Percentiles rank a stretch among this genome's conserved stretches.
These are phyloP conservation scores for Micoletzkya japonica DNA, from an alignment of 2,888 invertebrate genomes.

Conservation along the genomic window DNA sequence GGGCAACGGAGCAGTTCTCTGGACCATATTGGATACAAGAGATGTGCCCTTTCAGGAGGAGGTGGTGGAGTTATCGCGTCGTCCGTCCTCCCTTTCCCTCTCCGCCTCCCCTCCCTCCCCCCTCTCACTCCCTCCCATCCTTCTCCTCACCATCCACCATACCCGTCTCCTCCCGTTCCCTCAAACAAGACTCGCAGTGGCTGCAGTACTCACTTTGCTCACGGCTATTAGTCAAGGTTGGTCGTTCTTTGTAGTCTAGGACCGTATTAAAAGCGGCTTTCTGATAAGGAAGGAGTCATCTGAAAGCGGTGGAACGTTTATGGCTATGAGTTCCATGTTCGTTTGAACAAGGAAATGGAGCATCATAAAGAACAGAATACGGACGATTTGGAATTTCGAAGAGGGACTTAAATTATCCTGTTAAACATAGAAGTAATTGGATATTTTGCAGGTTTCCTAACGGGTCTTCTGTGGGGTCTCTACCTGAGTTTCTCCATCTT, in stretches of 20 bases:
- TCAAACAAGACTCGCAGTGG: slow-evolving; percentile 38
- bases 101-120: no score
- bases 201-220: slow-evolving; percentile 41
- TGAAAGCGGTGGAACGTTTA: no score
- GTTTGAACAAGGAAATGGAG: not conserved
- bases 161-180: slow-evolving; percentile 43
- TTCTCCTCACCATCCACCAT: slow-evolving; percentile 6
- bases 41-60: no score
- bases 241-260: not conserved
- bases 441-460: slow-evolving; percentile 41
- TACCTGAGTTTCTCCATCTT: slow-evolving; percentile 53
- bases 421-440: not conserved
- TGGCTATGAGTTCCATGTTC: no score
- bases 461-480: slow-evolving; percentile 55
- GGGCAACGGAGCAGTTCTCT: no score
- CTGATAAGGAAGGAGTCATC: no score
- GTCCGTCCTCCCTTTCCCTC: no score
- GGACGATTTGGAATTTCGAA: not conserved
- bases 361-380: not conserved
- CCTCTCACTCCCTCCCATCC: no score
- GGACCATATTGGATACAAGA: no score
- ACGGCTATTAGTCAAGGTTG: slow-evolving; percentile 41
- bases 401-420: not conserved
- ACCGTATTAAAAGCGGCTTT: no score
- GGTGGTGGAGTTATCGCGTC: no score